Evolutionary conservation across 2,888 invertebrate species (phyloP), one percentile per base, ranked within the genome.

Genomic region (Ectemnius cavifrons): DNA sequence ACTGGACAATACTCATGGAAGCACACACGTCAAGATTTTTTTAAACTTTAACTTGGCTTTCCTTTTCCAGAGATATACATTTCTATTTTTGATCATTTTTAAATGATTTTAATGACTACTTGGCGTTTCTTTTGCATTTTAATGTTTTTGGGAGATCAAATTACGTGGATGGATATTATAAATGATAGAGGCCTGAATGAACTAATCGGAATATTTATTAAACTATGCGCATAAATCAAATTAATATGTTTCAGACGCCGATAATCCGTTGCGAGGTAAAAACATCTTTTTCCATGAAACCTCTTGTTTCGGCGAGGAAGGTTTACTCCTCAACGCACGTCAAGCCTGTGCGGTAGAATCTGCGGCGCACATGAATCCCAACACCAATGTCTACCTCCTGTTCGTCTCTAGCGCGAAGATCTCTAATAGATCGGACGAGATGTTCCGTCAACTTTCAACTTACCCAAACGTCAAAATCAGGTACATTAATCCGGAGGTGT

Each of bases 261-360:
- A 76, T 0, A 81, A 81, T 14, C 87, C 91, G 16, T 74, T 78
- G 4, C 85, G 89, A 62, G 91, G 92, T 18, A 86, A 87, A 18
- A 93, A 93, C 13, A 94, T 95, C 78, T 95, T 94, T 86, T 95
- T 95, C 84, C 93, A 93, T 79, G 94, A 95, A 84, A 94, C 95
- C 0, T 94, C 94, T 0, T 95, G 94, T 82, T 92, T 91, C 73
- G 91, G 90, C 1, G 92, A 92, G 4, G 83, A 85, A 0, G 87
- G 86, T 5, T 88, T 92, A 8, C 86, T 89, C 0, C 86, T 95
- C 46, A 92, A 91, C 20, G 85, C 93, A 0, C 91, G 95, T 18
- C 94, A 95, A 85, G 94, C 94, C 0, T 95, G 95, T 86, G 94
- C 94, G 0, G 92, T 95, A 0, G 95, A 95, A 89, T 94, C 95